Percentiles rank a stretch among this genome's conserved stretches.
Evolutionary conservation across 2,113 vertebrate genomes (phyloP).

Genomic region (Prinia subflava): DNA sequence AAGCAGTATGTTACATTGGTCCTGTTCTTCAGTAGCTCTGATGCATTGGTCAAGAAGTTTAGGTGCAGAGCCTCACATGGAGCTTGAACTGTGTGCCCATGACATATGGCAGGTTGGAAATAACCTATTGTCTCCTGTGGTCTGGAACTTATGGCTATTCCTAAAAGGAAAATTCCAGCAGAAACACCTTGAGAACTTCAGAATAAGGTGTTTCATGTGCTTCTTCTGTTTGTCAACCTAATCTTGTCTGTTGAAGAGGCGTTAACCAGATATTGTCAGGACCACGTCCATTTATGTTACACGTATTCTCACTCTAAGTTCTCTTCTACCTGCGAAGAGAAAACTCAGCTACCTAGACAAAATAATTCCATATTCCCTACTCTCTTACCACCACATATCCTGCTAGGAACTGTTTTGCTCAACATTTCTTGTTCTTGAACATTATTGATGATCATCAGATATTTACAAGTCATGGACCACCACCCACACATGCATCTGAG

Average conservation of each 20-base stretch:
- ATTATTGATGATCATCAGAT: neutral
- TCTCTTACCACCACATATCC: neutral
- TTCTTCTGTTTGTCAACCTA: neutral
- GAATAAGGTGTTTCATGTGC: neutral
- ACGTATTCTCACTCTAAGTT: neutral
- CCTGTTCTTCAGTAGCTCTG: neutral
- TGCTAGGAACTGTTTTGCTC: neutral
- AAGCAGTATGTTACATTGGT: neutral
- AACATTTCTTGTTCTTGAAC: neutral
- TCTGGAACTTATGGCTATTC: neutral
- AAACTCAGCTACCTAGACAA: neutral
- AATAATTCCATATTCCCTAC: neutral
- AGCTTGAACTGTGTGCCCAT: neutral
- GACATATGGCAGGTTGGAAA: fast-evolving
- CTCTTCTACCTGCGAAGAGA: neutral
- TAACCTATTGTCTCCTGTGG: fast-evolving
- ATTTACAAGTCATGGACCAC: neutral
- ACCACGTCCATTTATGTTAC: fast-evolving
- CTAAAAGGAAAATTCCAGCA: neutral
- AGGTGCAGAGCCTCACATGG: fast-evolving
- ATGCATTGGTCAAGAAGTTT: neutral
- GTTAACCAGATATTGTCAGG: neutral
- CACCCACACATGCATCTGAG: too few species aligned
- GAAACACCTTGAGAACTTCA: neutral
- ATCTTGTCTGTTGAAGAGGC: neutral